Percentiles rank a stretch among this genome's conserved stretches.
These are phyloP conservation scores for Notodonta ziczac DNA, from an alignment of 2,888 invertebrate genomes.

Conservation along the genomic window DNA sequence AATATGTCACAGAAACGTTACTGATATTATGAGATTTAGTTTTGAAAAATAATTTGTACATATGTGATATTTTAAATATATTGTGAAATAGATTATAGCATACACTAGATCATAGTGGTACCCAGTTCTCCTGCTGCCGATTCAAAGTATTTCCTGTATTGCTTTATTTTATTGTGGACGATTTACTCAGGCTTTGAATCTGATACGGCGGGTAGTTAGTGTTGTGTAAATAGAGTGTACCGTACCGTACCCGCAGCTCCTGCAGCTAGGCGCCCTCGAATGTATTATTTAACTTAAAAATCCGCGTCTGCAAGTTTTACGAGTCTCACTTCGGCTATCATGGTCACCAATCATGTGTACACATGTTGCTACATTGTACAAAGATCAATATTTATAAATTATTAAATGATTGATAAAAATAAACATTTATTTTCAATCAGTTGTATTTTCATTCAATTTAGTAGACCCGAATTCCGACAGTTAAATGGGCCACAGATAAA, in stretches of 20 bases:
- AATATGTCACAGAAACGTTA: conserved; percentile 55
- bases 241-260: conserved; percentile 42
- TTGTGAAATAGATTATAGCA: conserved; percentile 67
- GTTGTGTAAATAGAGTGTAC: conserved; percentile 56
- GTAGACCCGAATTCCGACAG: background rate
- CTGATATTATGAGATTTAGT: conserved; percentile 73
- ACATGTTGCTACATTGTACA: conserved; percentile 80
- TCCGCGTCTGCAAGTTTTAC: conserved; percentile 54
- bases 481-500: too few species aligned
- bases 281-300: conserved; percentile 40
- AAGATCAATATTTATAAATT: conserved; percentile 82
- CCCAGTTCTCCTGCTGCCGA: conserved; percentile 61
- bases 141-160: conserved; percentile 56
- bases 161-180: conserved; percentile 46
- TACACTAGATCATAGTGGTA: conserved; percentile 67
- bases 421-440: conserved; percentile 81
- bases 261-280: conserved; percentile 46
- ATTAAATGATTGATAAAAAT: conserved; percentile 82
- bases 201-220: conserved; percentile 46
- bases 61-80: conserved; percentile 84
- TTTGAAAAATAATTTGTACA: conserved; percentile 76
- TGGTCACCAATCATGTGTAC: conserved; percentile 65
- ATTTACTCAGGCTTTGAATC: conserved; percentile 49
- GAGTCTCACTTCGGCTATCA: conserved; percentile 62
- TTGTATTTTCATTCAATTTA: conserved; percentile 40